Evolutionary conservation across 2,797 vertebrate genomes (phyloP).

Genomic region (Nannoperca australis): DNA sequence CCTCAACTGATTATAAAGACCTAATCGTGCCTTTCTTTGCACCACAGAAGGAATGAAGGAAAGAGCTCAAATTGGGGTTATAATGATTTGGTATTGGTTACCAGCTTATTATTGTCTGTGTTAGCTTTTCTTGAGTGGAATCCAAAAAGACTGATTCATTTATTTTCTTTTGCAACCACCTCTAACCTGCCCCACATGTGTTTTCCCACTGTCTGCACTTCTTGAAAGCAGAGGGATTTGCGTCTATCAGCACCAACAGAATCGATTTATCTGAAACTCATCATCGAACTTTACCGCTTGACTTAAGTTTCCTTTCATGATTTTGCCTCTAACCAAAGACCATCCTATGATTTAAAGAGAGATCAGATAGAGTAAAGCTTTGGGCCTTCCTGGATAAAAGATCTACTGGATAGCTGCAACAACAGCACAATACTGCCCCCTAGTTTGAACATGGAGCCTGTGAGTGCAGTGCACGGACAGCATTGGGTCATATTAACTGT

Average conservation of each 20-base stretch:
- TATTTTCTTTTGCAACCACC: conserved; percentile 79
- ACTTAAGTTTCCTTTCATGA: conserved; percentile 58
- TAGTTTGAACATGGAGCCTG: conserved; percentile 57
- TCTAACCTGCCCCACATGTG: conserved; percentile 77
- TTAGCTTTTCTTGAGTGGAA: conserved; percentile 79
- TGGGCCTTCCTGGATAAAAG: conserved; percentile 23
- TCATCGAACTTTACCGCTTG: conserved; percentile 40
- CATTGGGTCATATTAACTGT: conserved; percentile 73
- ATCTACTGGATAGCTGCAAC: conserved; percentile 6
- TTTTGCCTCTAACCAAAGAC: conserved; percentile 41
- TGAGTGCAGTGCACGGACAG: conserved; percentile 30
- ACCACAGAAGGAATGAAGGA: conserved; percentile 60
- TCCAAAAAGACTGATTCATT: conserved; percentile 77
- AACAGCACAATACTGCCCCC: conserved; percentile 80
- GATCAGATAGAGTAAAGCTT: conserved; percentile 44
- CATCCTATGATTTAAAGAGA: conserved; percentile 44
- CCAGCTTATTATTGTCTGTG: conserved; percentile 70
- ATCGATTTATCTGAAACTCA: conserved; percentile 64
- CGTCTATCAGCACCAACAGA: conserved; percentile 67
- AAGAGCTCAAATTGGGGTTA: conserved; percentile 60
- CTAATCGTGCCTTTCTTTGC: conserved; percentile 14
- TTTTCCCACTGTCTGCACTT: conserved; percentile 59
- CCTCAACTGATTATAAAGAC: conserved; percentile 28
- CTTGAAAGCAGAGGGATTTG: conserved; percentile 50
- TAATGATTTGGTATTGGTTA: conserved; percentile 76